These are phyloP conservation scores for Eulemur mongoz DNA, from an alignment of 2,797 vertebrate genomes.

Conservation along the genomic window DNA sequence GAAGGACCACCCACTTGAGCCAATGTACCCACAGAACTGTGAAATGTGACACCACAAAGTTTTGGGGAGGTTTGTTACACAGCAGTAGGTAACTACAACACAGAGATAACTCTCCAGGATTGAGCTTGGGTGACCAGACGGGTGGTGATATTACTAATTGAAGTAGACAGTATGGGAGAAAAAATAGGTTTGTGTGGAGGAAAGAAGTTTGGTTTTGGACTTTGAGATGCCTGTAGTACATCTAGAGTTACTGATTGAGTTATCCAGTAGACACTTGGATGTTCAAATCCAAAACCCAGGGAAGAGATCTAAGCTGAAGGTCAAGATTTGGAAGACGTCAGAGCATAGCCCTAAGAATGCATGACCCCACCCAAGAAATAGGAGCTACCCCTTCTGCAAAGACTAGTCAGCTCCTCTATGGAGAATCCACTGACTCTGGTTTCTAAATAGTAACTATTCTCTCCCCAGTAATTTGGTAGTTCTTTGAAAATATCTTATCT, in stretches of 20 bases:
- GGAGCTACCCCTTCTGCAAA: not conserved
- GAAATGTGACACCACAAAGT: not conserved
- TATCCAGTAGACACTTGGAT: not conserved
- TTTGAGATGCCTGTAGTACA: not conserved
- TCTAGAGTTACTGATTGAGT: not conserved
- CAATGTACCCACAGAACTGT: not conserved
- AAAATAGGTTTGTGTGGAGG: not conserved
- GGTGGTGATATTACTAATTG: not conserved
- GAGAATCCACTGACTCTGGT: not conserved
- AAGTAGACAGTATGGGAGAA: not conserved
- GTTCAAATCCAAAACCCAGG: not conserved
- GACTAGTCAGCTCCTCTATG: not conserved
- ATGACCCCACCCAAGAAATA: not conserved
- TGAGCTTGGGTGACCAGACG: not conserved
- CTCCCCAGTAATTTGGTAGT: not conserved
- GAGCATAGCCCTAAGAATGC: too few species aligned
- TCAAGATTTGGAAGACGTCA: not conserved
- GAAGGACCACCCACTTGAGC: not conserved
- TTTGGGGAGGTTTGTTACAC: not conserved
- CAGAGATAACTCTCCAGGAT: not conserved
- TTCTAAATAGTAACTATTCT: not conserved
- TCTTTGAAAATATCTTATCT: slow-evolving; percentile 8
- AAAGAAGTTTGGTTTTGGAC: not conserved
- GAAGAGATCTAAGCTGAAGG: not conserved
- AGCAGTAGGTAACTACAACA: not conserved